Base-by-base conservation (phyloP, 2,797 vertebrate genomes). In the Clamator glandarius region DNA sequence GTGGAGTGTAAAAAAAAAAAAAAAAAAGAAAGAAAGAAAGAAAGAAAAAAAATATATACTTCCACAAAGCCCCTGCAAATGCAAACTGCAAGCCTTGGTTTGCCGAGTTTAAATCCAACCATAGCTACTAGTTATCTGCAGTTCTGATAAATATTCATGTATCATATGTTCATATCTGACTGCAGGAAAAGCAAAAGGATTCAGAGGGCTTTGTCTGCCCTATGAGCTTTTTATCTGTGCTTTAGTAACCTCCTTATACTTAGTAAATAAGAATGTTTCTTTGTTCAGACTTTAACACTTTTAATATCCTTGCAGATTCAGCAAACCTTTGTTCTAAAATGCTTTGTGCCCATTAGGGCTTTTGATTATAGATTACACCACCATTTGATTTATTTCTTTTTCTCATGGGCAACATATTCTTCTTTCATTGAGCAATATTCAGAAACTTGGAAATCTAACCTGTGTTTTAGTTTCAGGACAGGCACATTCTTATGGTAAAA, bases 401-500 rank as follows among this genome's bases (percentile, higher is more conserved):
- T 48, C 96, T 97, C 96, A 93, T 97, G 96, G 97, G 97, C 93
- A 96, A 90, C 95, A 96, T 97, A 96, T 96, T 96, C 97, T 93
- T 95, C 93, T 97, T 97, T 97, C 97, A 97, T 97, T 97, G 97
- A 97, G 97, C 97, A 98, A 98, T 91, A 96, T 97, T 97, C 90
- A 96, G 96, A 97, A 97, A 98, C 97, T 97, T 97, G 97, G 97
- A 98, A 97, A 97, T 97, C 94, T 97, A 98, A 97, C 97, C 97
- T 97, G 97, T 97, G 97, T 97, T 98, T 98, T 98, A 98, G 92
- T 98, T 92, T 98, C 96, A 97, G 97, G 96, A 97, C 97, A 98
- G 94, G 95, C 97, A 96, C 96, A 97, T 98, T 98, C 94, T 97
- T 97, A 97, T 97, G 97, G 97, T 98, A 97, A 98, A 96, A 97